Evolutionary conservation across 2,888 invertebrate species (phyloP).

Genomic region (Drosophila melanosoma): DNA sequence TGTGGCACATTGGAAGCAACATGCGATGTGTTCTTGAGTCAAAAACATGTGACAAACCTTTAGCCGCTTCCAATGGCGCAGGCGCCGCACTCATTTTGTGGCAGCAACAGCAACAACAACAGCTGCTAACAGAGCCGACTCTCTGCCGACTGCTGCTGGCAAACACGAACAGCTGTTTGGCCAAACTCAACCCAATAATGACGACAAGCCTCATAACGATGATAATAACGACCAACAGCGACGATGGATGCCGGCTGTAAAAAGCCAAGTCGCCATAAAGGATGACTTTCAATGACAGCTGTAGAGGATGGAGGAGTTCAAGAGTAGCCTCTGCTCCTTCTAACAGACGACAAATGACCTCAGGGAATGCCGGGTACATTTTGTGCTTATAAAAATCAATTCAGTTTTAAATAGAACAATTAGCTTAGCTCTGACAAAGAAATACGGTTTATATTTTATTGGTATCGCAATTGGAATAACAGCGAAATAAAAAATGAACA

Average conservation of each 20-base stretch:
- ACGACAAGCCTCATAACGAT: slow-evolving; percentile 5
- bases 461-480: neutral
- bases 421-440: neutral
- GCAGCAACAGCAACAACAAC: slow-evolving; percentile 51
- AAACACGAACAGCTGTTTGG: slow-evolving; percentile 57
- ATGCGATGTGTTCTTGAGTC: slow-evolving; percentile 53
- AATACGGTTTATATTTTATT: neutral
- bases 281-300: neutral
- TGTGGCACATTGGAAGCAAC: slow-evolving; percentile 76
- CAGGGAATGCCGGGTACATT: neutral
- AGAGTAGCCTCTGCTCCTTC: neutral
- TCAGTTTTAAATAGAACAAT: neutral
- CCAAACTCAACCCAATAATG: slow-evolving; percentile 20
- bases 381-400: neutral
- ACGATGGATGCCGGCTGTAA: slow-evolving; percentile 27
- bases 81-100: slow-evolving; percentile 42
- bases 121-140: slow-evolving; percentile 65
- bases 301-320: neutral
- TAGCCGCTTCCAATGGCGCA: slow-evolving; percentile 70
- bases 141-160: slow-evolving; percentile 36
- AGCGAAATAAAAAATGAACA: neutral
- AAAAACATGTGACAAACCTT: slow-evolving; percentile 68
- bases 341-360: neutral
- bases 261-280: neutral
- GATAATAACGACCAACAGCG: slow-evolving; percentile 10